These are phyloP conservation scores for Oreotrochilus melanogaster DNA, from an alignment of 2,113 vertebrate species.

Conservation along the genomic window DNA sequence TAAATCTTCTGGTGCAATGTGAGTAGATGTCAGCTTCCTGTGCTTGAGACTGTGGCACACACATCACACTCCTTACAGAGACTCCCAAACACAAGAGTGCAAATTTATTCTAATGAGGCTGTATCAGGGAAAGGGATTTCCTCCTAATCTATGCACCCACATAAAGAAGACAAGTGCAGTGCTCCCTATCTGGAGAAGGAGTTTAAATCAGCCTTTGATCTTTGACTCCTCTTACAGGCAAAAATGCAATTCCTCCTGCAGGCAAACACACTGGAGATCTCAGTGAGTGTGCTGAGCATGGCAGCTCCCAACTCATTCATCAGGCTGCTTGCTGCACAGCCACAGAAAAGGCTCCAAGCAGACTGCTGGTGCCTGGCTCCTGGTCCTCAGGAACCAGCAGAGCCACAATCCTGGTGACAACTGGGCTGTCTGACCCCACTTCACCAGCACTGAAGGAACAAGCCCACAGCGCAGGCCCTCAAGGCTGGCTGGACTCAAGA, in stretches of 20 bases:
- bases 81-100: not conserved
- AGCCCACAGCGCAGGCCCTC: not conserved
- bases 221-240: constrained; percentile 31
- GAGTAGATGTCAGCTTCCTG: not conserved
- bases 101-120: not conserved
- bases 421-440: not conserved
- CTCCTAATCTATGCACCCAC: not conserved
- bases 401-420: not conserved
- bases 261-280: not conserved
- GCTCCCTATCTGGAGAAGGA: not conserved
- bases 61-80: not conserved
- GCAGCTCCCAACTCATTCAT: not conserved
- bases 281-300: not conserved
- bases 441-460: not conserved
- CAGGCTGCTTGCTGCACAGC: not conserved
- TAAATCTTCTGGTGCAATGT: not conserved
- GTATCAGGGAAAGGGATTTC: not conserved
- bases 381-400: not conserved
- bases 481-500: not conserved
- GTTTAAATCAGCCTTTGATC: constrained; percentile 35
- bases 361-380: not conserved
- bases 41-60: not conserved
- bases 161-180: not conserved
- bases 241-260: constrained; percentile 5
- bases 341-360: not conserved